Base-by-base conservation (phyloP, 2,113 vertebrate species). In the Sprattus sprattus region DNA sequence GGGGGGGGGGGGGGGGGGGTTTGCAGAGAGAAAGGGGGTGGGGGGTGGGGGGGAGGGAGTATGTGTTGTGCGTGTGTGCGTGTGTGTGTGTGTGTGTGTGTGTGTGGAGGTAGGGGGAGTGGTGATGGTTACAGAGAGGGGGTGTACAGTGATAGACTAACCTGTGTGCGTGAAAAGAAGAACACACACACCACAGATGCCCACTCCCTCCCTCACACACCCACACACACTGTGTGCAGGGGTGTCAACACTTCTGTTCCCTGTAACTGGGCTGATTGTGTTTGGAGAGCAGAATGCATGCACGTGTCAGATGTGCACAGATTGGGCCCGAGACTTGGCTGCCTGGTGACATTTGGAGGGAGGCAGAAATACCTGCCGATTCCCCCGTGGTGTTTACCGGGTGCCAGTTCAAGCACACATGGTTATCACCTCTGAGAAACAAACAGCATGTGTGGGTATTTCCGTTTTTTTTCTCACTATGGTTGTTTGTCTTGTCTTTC, bases 11-110 rank as follows among this genome's bases (percentile, higher is more conserved):
- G 81, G 86, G 75, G 86, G 81, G 83, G 8, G 75, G 13, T n/a
- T 71, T 10, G 32, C 50, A 83, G 84, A 83, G 75, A 82, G 85
- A 89, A 45, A 85, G 86, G 45, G 54, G 47, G 28, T 46, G 85
- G 28, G 85, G 81, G 82, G 82, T 45, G 47, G 25, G 47, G 47
- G 49, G 45, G 82, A 20, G 44, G 25, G 84, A 82, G 52, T 50
- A 78, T 82, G 78, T 44, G 39, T 44, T 78, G 32, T 78, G 71
- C 6, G 32, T 78, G 15, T 32, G 25, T 45, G 52, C 32, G 85
- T 64, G 81, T 45, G 57, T 22, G 54, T 71, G 57, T 86, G 85
- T 82, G 39, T 67, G 80, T 82, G 45, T 22, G 60, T 83, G 60
- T 45, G 50, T n/a, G 44, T 9, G 45, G 16, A 78, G 28, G 25